Conservation (phyloP, 2,113 vertebrate species). For the Poeciliopsis prolifica region DNA sequence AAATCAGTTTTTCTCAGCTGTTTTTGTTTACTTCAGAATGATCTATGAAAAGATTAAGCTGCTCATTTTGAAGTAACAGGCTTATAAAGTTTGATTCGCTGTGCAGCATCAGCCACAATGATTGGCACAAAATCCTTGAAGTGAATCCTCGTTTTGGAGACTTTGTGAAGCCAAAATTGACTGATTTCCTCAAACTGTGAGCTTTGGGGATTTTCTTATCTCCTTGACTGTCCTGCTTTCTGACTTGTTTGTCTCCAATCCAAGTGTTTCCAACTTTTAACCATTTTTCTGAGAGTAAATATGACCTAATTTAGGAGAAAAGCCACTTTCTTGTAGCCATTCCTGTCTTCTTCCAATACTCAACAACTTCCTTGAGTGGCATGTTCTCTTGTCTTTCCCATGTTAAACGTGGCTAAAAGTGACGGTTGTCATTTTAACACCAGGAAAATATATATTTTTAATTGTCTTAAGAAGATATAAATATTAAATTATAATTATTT, state of each 20-base stretch:
- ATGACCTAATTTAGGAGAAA: not conserved
- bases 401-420: too few relatives aligned
- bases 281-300: not conserved
- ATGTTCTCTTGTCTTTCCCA: too few relatives aligned
- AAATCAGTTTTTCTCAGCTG: constrained; percentile 21
- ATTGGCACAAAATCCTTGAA: too few relatives aligned
- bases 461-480: too few relatives aligned
- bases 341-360: not conserved
- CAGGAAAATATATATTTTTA: too few relatives aligned
- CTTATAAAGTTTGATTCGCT: not conserved
- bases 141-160: not conserved
- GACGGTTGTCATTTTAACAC: too few relatives aligned
- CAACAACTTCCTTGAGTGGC: not conserved
- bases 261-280: not conserved
- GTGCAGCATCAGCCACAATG: not conserved
- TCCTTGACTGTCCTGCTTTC: not conserved
- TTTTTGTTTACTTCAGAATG: not conserved
- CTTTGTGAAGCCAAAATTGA: not conserved
- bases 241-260: not conserved
- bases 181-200: not conserved
- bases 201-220: not conserved
- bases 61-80: not conserved
- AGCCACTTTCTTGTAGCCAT: too few relatives aligned
- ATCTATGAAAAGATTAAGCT: not conserved
- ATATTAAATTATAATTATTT: too few relatives aligned